Conservation (phyloP, 2,113 vertebrate species). For the Coracopsis vasa region DNA sequence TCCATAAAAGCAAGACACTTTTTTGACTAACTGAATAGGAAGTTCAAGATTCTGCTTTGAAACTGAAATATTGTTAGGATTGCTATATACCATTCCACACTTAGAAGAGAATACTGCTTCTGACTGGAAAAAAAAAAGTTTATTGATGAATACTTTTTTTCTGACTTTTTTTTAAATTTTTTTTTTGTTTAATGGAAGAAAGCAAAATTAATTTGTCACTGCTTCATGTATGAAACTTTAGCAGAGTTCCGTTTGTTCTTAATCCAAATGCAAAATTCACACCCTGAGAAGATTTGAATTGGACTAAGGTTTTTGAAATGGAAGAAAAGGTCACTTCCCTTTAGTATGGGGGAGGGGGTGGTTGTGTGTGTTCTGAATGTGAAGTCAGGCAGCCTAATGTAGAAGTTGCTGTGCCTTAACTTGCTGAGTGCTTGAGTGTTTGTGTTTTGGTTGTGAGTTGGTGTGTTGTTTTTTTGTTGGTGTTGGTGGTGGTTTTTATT, state of each 20-base stretch:
- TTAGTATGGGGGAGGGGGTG: neutral
- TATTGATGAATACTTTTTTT: conserved; percentile 3
- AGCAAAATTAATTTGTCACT: conserved; percentile 6
- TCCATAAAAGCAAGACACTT: neutral
- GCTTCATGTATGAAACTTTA: conserved; percentile 30
- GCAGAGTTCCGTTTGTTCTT: neutral
- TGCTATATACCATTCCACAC: neutral
- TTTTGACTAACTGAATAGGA: neutral
- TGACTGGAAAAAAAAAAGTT: conserved; percentile 17
- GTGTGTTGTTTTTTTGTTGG: accelerated
- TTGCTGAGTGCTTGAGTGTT: neutral
- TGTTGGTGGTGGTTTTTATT: too few species aligned
- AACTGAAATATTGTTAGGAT: neutral
- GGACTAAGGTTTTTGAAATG: neutral
- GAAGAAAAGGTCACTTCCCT: neutral
- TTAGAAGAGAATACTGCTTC: conserved; percentile 8
- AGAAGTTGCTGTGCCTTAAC: conserved; percentile 3
- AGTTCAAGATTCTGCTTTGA: neutral
- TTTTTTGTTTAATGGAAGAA: neutral
- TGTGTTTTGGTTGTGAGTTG: neutral
- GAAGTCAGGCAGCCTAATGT: neutral
- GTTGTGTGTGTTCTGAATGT: neutral
- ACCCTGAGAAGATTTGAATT: conserved; percentile 21
- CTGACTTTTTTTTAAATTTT: neutral
- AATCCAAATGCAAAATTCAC: conserved; percentile 38